These are phyloP conservation scores for Carcina quercana DNA, from an alignment of 2,888 invertebrate genomes.

Conservation along the genomic window DNA sequence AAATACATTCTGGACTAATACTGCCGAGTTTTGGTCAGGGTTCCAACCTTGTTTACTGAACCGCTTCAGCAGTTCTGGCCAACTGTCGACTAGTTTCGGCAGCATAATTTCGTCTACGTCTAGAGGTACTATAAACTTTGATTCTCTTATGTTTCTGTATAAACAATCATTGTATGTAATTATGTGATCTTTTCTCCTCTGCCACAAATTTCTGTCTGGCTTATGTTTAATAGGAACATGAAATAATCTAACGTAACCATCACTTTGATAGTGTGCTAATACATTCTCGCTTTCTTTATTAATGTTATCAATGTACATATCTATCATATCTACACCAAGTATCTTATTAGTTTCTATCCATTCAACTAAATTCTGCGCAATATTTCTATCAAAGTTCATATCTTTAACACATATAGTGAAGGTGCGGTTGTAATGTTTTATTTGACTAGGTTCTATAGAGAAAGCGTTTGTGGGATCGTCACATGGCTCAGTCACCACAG, in stretches of 20 bases:
- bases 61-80: slow-evolving; percentile 72
- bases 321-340: slow-evolving; percentile 79
- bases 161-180: slow-evolving; percentile 86
- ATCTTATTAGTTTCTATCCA: slow-evolving; percentile 82
- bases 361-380: slow-evolving; percentile 76
- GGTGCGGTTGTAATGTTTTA: slow-evolving; percentile 34
- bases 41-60: slow-evolving; percentile 54
- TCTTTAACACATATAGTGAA: slow-evolving; percentile 84
- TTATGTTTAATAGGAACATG: slow-evolving; percentile 69
- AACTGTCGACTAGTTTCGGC: slow-evolving; percentile 74
- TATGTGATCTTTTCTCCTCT: slow-evolving; percentile 80
- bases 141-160: slow-evolving; percentile 79
- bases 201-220: slow-evolving; percentile 67
- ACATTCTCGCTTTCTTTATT: slow-evolving; percentile 69
- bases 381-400: slow-evolving; percentile 77
- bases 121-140: slow-evolving; percentile 79
- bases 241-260: slow-evolving; percentile 62
- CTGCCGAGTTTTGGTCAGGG: slow-evolving; percentile 70
- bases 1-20: slow-evolving; percentile 80
- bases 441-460: slow-evolving; percentile 30
- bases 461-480: slow-evolving; percentile 57
- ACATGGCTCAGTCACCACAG: slow-evolving; percentile 69
- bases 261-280: slow-evolving; percentile 70
- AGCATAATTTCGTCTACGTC: slow-evolving; percentile 85
- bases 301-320: slow-evolving; percentile 78